These are phyloP conservation scores for Tauraco hartlaubi DNA, from an alignment of 2,797 vertebrate genomes.

Conservation along the genomic window DNA sequence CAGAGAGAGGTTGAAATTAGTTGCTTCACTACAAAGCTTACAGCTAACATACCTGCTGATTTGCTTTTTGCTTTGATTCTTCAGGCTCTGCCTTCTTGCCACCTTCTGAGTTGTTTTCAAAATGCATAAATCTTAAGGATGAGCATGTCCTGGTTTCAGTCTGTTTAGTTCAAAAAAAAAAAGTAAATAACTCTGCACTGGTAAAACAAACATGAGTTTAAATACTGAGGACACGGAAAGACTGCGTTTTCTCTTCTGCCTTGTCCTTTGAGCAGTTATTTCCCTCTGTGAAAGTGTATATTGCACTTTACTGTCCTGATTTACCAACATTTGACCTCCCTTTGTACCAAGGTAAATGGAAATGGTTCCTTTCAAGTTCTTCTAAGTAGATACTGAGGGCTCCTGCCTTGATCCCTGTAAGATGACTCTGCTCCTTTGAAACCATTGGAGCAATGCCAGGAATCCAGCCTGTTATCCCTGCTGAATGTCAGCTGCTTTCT, in stretches of 20 bases:
- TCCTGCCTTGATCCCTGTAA: slow-evolving; percentile 35
- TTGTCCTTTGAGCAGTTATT: background rate
- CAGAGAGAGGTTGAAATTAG: slow-evolving; percentile 85
- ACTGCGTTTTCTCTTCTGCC: background rate
- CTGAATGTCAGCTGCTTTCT: slow-evolving; percentile 51
- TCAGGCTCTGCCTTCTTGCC: slow-evolving; percentile 57
- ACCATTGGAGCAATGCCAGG: background rate
- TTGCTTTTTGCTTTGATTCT: slow-evolving; percentile 74
- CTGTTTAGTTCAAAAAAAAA: background rate
- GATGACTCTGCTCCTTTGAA: slow-evolving; percentile 39
- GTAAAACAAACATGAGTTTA: background rate
- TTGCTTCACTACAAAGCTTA: slow-evolving; percentile 74
- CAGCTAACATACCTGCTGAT: slow-evolving; percentile 75
- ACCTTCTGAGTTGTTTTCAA: slow-evolving; percentile 60
- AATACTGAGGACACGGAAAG: background rate
- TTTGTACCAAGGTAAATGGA: slow-evolving; percentile 35
- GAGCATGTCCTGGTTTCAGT: slow-evolving; percentile 43
- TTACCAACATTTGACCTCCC: slow-evolving; percentile 23
- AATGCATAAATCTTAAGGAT: slow-evolving; percentile 58
- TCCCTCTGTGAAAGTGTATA: background rate
- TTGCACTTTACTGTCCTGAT: background rate
- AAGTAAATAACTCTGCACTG: background rate
- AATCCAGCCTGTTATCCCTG: slow-evolving; percentile 39
- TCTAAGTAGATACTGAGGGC: slow-evolving; percentile 2
- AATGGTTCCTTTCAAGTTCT: slow-evolving; percentile 24